Conservation (phyloP, 1,140 invertebrate genomes). For the Nilaparvata lugens region DNA sequence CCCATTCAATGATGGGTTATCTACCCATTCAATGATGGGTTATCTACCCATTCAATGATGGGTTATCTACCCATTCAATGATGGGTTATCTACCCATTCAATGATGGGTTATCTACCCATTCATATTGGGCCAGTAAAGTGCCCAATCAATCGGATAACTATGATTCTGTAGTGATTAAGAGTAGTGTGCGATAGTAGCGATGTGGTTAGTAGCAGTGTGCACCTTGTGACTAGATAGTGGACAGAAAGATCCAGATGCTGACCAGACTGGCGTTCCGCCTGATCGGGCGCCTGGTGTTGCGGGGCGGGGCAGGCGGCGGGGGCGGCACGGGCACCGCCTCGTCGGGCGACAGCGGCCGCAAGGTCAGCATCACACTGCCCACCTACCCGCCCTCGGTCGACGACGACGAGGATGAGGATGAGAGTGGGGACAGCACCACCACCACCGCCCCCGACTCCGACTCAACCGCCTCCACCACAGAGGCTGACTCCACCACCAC, state of each 20-base stretch:
- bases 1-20: too few species aligned
- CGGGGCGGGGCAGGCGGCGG: constrained; percentile 42
- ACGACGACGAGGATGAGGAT: constrained; percentile 37
- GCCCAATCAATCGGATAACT: too few species aligned
- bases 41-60: too few species aligned
- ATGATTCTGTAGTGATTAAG: too few species aligned
- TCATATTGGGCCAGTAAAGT: too few species aligned
- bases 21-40: too few species aligned
- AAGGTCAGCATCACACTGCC: constrained; percentile 43
- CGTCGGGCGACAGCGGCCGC: constrained; percentile 36
- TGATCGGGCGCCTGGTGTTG: constrained; percentile 54
- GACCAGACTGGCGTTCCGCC: constrained; percentile 52
- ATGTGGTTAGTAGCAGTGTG: not conserved
- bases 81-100: too few species aligned
- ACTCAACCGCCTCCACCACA: not conserved
- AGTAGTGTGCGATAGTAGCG: too few species aligned
- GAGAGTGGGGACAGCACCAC: constrained; percentile 17
- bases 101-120: too few species aligned
- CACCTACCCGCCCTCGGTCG: constrained; percentile 41
- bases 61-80: too few species aligned
- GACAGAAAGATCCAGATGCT: constrained; percentile 65
- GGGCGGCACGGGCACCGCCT: constrained; percentile 31
- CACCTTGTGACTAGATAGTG: constrained; percentile 55
- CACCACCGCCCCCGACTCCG: constrained; percentile 9
- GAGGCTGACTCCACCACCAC: constrained; percentile 23